Evolutionary conservation across 2,888 invertebrate genomes (phyloP).

Genomic region (Bursaphelenchus okinawaensis): DNA sequence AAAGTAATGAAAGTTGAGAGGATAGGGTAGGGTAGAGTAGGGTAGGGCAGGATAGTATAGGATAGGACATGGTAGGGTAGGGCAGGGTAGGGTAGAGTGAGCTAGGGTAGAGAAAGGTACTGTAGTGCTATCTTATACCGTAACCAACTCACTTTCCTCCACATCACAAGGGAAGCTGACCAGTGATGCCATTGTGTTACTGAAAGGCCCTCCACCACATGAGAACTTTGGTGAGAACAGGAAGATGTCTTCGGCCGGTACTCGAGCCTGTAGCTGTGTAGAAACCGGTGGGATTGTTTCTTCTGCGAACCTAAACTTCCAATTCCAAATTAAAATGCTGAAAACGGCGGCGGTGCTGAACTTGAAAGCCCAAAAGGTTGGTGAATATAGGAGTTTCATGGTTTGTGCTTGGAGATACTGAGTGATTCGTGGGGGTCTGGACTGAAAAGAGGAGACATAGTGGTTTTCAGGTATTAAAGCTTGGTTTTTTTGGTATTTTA

Average conservation of each 20-base stretch:
- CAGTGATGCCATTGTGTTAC: slow-evolving; percentile 4
- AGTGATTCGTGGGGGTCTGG: too few species aligned
- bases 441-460: too few species aligned
- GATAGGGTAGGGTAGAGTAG: too few species aligned
- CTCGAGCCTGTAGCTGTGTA: background rate
- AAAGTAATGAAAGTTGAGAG: too few species aligned
- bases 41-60: too few species aligned
- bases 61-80: too few species aligned
- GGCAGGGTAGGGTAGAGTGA: too few species aligned
- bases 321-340: background rate
- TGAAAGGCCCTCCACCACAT: slow-evolving; percentile 9
- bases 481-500: too few species aligned
- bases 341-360: background rate
- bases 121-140: too few species aligned
- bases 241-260: background rate
- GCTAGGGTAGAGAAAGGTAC: too few species aligned
- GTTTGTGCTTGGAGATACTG: too few species aligned
- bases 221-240: background rate
- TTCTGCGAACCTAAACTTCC: background rate
- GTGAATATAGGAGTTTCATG: background rate
- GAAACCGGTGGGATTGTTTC: background rate
- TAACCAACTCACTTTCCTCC: slow-evolving; percentile 2
- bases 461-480: too few species aligned
- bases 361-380: background rate
- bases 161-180: slow-evolving; percentile 6